A percentile compares a stretch with the other conserved stretches of the same genome.
phyloP scores from a whole-genome alignment of 2,113 vertebrate species.

The Phainopepla nitens region DNA sequence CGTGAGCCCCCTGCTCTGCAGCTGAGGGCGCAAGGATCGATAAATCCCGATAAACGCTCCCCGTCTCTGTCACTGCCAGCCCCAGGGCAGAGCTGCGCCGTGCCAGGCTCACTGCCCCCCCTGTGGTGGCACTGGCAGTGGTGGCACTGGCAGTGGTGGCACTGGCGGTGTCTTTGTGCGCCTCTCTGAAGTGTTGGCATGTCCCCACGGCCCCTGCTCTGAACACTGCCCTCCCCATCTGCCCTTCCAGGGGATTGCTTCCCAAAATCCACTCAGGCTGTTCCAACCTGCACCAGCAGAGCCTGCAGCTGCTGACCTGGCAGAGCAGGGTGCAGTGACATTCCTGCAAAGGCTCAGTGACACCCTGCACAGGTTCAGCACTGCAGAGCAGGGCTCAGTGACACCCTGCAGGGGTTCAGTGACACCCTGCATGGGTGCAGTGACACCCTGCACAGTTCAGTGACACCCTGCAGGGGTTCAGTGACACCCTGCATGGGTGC shows the following conservation, averaged over 20 bases:
- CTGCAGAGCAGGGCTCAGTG: not conserved
- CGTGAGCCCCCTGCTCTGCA: not conserved
- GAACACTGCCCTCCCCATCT: not conserved
- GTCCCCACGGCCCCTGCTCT: not conserved
- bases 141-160: not conserved
- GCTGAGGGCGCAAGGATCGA: fast-evolving
- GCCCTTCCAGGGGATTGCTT: not conserved
- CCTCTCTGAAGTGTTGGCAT: fast-evolving
- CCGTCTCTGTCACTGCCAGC: fast-evolving
- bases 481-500: no score
- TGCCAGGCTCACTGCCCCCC: not conserved
- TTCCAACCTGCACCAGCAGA: not conserved
- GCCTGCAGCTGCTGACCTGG: not conserved
- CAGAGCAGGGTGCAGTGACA: not conserved
- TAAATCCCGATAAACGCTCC: not conserved
- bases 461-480: not conserved
- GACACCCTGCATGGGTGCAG: not conserved
- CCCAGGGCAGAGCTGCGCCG: not conserved
- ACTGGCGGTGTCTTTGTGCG: not conserved
- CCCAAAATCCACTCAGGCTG: not conserved
- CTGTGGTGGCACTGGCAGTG: not conserved
- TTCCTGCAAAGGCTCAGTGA: not conserved
- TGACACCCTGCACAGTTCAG: not conserved
- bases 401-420: not conserved
- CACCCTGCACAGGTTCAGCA: not conserved